Evolutionary conservation across 2,888 invertebrate species (phyloP).

Genomic region (Blastobasis adustella): DNA sequence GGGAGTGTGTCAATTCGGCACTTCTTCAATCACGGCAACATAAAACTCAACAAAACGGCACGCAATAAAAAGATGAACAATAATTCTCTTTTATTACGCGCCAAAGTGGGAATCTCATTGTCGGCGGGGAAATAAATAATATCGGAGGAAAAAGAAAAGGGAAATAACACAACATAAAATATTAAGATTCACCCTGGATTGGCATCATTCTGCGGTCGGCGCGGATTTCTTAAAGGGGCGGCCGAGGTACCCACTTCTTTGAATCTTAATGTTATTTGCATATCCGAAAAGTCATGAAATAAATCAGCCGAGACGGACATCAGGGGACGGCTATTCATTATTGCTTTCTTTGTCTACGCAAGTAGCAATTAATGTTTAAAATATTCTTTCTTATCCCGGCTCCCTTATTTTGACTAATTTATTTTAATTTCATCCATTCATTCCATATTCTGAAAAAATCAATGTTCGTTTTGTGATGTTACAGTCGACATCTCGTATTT

Average conservation of each 20-base stretch:
- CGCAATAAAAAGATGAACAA: conserved; percentile 71
- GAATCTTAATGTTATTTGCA: conserved; percentile 74
- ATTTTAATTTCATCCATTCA: no score
- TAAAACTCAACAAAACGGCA: conserved; percentile 63
- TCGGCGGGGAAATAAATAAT: conserved; percentile 71
- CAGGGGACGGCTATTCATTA: conserved; percentile 67
- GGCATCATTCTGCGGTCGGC: conserved; percentile 70
- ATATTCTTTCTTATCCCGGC: conserved; percentile 26
- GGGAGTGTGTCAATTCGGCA: conserved; percentile 33
- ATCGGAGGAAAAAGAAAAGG: conserved; percentile 69
- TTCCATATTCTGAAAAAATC: no score
- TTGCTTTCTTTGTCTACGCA: conserved; percentile 55
- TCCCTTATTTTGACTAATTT: no score
- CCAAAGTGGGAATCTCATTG: conserved; percentile 74
- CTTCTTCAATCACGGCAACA: conserved; percentile 58
- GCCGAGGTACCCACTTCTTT: conserved; percentile 62
- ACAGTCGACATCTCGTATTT: no score
- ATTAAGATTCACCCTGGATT: conserved; percentile 74
- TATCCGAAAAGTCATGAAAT: conserved; percentile 74
- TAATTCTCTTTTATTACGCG: conserved; percentile 73
- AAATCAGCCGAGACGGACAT: conserved; percentile 69
- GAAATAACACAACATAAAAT: conserved; percentile 74
- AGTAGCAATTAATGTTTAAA: conserved; percentile 59
- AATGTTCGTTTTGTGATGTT: no score
- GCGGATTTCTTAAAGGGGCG: conserved; percentile 57